Base-by-base conservation (phyloP, 2,113 vertebrate species). In the Arvicanthis niloticus region DNA sequence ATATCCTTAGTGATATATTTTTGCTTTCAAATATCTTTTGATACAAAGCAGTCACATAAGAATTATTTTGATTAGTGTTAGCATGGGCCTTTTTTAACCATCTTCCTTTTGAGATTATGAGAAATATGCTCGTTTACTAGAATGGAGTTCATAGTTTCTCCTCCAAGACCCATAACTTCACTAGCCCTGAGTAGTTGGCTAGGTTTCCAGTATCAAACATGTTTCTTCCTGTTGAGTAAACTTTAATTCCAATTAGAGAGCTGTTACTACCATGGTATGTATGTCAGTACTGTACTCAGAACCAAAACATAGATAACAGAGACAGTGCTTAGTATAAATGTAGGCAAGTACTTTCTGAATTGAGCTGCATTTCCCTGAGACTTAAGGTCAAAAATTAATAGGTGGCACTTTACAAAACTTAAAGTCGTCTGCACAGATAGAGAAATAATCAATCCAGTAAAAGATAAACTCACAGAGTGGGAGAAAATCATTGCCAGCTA, bases 11-110 rank as follows among this genome's bases (percentile, higher is more conserved):
- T 72, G 16, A 86, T 75, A 72, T 58, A 60, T 16, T 80, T 80
- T 67, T 73, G 60, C 31, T 85, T 82, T 91, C 68, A 94, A 94
- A 89, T 89, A 48, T 51, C 73, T 2, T 89, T 91, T 78, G 51
- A 67, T 73, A 73, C 31, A 65, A 94, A 67, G 40, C 3, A 89
- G 45, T 21, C 22, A 75, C 37, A 24, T 75, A 24, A 42, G 13
- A 24, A 53, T 89, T 92, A 19, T 84, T 92, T 94, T 65, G 22
- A 16, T 72, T 72, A 91, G 8, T 84, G 24, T 91, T 48, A 72
- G 26, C 5, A 53, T 60, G 37, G 34, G 26, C 19, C 72, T 60
- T 53, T 62, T 81, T n/a, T 21, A 72, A 72, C 17, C 37, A 72
- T 72, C 68, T 40, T 51, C 10, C 51, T 72, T 72, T 40, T 72